A percentile compares a stretch with the other conserved stretches of the same genome.
Evolutionary conservation across 2,888 invertebrate genomes (phyloP).

Genomic region (Timema podura): DNA sequence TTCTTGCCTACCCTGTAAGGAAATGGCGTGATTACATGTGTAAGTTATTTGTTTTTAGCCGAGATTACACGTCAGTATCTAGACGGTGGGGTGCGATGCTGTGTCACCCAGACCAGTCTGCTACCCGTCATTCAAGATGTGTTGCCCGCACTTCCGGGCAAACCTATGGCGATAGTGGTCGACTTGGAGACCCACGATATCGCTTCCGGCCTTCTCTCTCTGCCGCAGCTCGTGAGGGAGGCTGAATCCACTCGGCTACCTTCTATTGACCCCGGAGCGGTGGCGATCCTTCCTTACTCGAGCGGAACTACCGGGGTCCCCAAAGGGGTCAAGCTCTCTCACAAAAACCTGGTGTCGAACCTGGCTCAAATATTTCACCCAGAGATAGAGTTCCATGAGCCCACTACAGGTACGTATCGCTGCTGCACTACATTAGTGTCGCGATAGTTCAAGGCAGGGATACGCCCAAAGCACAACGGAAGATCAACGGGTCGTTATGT

Average conservation of each 20-base stretch:
- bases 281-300: constrained; percentile 53
- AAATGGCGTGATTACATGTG: too few species aligned
- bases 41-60: constrained; percentile 43
- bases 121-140: constrained; percentile 57
- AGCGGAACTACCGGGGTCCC: constrained; percentile 79
- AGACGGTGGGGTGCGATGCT: constrained; percentile 59
- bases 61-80: constrained; percentile 60
- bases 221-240: constrained; percentile 17
- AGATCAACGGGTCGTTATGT: too few species aligned
- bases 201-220: constrained; percentile 21
- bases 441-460: background rate
- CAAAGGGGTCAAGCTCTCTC: constrained; percentile 73
- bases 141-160: constrained; percentile 52
- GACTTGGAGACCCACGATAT: constrained; percentile 54
- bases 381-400: constrained; percentile 26
- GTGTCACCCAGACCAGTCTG: constrained; percentile 59
- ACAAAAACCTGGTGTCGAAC: constrained; percentile 61
- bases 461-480: background rate
- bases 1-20: too few species aligned
- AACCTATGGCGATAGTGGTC: constrained; percentile 59
- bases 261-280: background rate
- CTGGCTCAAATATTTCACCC: constrained; percentile 49
- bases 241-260: constrained; percentile 32
- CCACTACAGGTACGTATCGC: constrained; percentile 18
- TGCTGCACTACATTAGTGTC: too few species aligned